Evolutionary conservation across 2,888 invertebrate species (phyloP).

Genomic region (Crematogaster levior): DNA sequence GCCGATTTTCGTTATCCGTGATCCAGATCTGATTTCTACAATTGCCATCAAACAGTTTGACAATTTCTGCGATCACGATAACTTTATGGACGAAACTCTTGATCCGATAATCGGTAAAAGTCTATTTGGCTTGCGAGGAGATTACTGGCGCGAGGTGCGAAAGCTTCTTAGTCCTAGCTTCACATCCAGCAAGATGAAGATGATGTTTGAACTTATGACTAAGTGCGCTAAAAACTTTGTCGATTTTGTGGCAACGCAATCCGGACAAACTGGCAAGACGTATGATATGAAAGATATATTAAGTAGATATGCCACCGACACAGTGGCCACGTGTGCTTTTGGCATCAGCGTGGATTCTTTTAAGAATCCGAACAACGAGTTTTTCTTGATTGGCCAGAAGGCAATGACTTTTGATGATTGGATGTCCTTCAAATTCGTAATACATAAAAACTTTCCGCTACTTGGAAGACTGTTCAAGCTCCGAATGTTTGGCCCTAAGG

Average conservation of each 20-base stretch:
- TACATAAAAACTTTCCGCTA: not conserved
- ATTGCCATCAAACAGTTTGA: slow-evolving; percentile 76
- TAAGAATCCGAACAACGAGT: slow-evolving; percentile 73
- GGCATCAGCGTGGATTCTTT: slow-evolving; percentile 77
- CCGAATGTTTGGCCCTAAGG: not conserved
- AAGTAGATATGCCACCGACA: slow-evolving; percentile 73
- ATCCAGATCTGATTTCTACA: slow-evolving; percentile 72
- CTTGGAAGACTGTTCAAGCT: not conserved
- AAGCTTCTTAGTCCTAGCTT: slow-evolving; percentile 85
- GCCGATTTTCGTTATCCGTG: slow-evolving; percentile 71
- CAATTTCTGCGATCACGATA: slow-evolving; percentile 59
- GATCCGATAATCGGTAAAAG: slow-evolving; percentile 70
- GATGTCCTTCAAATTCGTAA: not conserved
- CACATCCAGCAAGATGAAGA: slow-evolving; percentile 87
- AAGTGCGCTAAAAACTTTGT: slow-evolving; percentile 78
- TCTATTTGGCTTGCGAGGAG: slow-evolving; percentile 76
- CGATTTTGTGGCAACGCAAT: slow-evolving; percentile 58
- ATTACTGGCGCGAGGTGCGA: slow-evolving; percentile 86
- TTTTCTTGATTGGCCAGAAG: slow-evolving; percentile 19
- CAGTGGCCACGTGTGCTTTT: slow-evolving; percentile 77
- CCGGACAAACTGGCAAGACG: slow-evolving; percentile 52
- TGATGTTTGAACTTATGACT: slow-evolving; percentile 85
- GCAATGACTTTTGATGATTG: not conserved
- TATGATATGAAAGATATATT: slow-evolving; percentile 77
- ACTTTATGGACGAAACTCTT: slow-evolving; percentile 41